Conservation (phyloP, 2,113 vertebrate genomes). For the Irena cyanogastra region DNA sequence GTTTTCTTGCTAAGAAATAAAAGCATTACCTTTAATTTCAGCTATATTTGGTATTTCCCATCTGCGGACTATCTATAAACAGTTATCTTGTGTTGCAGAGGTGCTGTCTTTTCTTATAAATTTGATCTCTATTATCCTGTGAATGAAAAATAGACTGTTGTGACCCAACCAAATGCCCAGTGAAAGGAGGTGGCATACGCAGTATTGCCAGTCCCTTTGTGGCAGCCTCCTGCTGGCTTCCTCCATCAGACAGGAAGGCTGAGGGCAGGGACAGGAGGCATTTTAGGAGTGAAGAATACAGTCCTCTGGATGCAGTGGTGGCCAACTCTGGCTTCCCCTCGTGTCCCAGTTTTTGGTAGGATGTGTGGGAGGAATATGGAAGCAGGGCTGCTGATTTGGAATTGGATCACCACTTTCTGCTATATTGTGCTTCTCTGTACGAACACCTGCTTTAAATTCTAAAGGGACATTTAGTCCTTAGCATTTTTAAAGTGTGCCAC, state of each 20-base stretch:
- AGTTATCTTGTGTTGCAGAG: not conserved
- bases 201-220: not conserved
- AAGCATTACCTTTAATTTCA: not conserved
- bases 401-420: not conserved
- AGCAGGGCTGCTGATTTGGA: not conserved
- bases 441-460: slow-evolving; percentile 21
- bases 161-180: not conserved
- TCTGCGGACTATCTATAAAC: not conserved
- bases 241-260: not conserved
- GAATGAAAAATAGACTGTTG: not conserved
- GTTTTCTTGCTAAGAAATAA: not conserved
- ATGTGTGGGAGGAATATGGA: not conserved
- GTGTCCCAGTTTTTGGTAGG: not conserved
- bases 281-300: not conserved
- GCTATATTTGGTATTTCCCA: not conserved
- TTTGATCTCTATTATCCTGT: not conserved
- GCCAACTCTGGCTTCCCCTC: not conserved
- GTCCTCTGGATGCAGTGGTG: not conserved
- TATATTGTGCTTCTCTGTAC: not conserved
- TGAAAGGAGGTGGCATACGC: not conserved
- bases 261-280: not conserved
- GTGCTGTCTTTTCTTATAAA: not conserved
- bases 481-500: not conserved
- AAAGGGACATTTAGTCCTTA: not conserved
- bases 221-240: not conserved